Percentiles rank a stretch among this genome's conserved stretches.
Evolutionary conservation across 2,888 invertebrate genomes (phyloP).

Genomic region (Xestia sexstrigata): DNA sequence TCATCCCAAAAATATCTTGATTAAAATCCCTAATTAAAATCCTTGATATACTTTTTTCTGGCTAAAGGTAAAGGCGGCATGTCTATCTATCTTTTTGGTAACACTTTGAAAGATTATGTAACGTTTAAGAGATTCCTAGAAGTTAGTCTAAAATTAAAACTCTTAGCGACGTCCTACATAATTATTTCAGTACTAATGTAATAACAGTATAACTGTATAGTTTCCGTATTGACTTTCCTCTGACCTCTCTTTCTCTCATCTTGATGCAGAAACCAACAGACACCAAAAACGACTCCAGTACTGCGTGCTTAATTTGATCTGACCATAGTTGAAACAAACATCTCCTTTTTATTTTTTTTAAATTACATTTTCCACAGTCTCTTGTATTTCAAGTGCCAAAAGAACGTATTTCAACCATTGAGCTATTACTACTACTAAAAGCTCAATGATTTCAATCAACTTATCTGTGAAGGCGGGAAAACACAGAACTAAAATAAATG

Average conservation of each 20-base stretch:
- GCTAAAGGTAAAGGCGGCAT: not conserved
- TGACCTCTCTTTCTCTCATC: slow-evolving; percentile 4
- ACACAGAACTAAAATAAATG: too few relatives aligned
- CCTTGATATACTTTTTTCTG: not conserved
- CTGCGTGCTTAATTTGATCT: not conserved
- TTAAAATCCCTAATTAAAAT: not conserved
- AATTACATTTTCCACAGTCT: not conserved
- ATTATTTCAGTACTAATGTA: slow-evolving; percentile 6
- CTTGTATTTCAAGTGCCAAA: too few relatives aligned
- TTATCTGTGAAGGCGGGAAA: too few relatives aligned
- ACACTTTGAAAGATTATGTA: not conserved
- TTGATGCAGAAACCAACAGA: not conserved
- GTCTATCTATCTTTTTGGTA: not conserved
- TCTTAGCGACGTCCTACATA: slow-evolving; percentile 19
- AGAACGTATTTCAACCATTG: too few relatives aligned
- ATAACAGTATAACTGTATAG: not conserved
- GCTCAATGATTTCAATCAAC: too few relatives aligned
- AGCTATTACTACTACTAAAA: too few relatives aligned
- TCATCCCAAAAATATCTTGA: not conserved
- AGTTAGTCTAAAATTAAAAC: slow-evolving; percentile 12
- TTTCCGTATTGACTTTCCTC: not conserved
- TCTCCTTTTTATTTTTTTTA: not conserved
- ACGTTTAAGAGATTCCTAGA: not conserved
- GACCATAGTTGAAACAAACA: not conserved
- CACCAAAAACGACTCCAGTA: not conserved